Base-by-base conservation (phyloP, 2,797 vertebrate genomes). In the Sebastes cheni region DNA sequence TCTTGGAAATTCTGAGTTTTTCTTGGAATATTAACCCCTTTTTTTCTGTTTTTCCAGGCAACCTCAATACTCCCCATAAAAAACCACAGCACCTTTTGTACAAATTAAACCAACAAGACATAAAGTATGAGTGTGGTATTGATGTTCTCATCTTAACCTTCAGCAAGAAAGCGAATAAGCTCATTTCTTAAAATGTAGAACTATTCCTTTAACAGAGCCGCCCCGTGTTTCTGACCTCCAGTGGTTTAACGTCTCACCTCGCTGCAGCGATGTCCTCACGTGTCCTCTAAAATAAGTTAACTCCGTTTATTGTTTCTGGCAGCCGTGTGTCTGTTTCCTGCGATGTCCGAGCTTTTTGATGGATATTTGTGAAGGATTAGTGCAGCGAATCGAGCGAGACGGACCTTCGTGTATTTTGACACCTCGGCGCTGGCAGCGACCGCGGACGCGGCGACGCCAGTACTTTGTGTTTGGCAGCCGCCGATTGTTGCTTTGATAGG, bases 391-490 rank as follows among this genome's bases (percentile, higher is more conserved):
- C 50, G 0, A 52, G 50, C 20, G 50, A 52, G 50, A 52, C 50
- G 50, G 20, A 52, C 50, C 46, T 55, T 16, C 36, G 20, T 70
- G 27, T 70, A n/a, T 52, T 67, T 54, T 23, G 60, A 82, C 86
- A 79, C 77, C 68, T 85, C 60, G 58, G 80, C 79, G 0, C 81
- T 83, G 87, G 82, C 89, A 72, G 86, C 14, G 56, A 22, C 16
- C 13, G 3, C 30, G 16, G 9, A 30, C 12, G 8, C 68, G 9
- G 42, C 0, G 30, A 9, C 4, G 87, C 79, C 88, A 85, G 84
- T 61, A 76, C 81, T 86, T 89, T 83, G 76, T 34, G 12, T 81
- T 88, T 89, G 91, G 89, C 89, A 81, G 65, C 9, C 16, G 46
- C 36, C 1, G 74, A 30, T 62, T 20, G 83, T 70, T 58, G 11